phyloP scores from a whole-genome alignment of 2,797 vertebrate species.

The Tokudaia tokunoshimensis region DNA sequence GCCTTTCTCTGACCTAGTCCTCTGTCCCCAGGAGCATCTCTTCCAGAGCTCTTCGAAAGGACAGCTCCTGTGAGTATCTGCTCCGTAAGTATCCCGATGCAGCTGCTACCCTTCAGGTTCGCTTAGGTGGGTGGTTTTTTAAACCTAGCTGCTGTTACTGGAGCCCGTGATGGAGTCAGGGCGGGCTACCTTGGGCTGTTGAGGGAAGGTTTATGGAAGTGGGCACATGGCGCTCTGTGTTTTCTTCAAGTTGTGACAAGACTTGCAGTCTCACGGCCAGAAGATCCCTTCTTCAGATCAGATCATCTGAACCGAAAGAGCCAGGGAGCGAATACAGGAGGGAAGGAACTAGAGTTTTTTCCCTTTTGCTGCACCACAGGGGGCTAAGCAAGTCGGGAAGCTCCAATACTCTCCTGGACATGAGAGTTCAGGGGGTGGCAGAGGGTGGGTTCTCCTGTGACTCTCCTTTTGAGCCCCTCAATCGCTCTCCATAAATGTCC shows the following conservation, averaged over 20 bases:
- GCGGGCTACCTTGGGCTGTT: slow-evolving; percentile 24
- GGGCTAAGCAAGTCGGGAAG: not conserved
- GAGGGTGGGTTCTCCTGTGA: not conserved
- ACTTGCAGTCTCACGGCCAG: not conserved
- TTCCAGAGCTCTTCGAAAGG: slow-evolving; percentile 53
- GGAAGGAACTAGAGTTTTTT: not conserved
- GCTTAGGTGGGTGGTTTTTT: not conserved
- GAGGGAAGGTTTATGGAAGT: not conserved
- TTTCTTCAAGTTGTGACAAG: slow-evolving; percentile 27
- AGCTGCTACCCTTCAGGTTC: slow-evolving; percentile 51
- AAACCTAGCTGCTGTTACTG: not conserved
- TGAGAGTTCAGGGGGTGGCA: not conserved
- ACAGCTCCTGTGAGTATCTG: not conserved
- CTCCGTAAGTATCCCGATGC: slow-evolving; percentile 1
- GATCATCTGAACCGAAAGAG: slow-evolving; percentile 4
- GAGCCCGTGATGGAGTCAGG: not conserved
- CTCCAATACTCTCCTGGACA: not conserved
- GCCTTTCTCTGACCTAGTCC: slow-evolving; percentile 31
- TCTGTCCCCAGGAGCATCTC: not conserved
- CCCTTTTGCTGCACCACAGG: not conserved
- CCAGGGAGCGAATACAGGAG: not conserved
- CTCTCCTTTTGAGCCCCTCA: slow-evolving; percentile 6
- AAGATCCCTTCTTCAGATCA: slow-evolving; percentile 20
- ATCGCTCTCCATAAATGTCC: slow-evolving; percentile 2
- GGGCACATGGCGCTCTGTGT: not conserved